Evolutionary conservation across 1,140 invertebrate species (phyloP).

Genomic region (Ephestia elutella): DNA sequence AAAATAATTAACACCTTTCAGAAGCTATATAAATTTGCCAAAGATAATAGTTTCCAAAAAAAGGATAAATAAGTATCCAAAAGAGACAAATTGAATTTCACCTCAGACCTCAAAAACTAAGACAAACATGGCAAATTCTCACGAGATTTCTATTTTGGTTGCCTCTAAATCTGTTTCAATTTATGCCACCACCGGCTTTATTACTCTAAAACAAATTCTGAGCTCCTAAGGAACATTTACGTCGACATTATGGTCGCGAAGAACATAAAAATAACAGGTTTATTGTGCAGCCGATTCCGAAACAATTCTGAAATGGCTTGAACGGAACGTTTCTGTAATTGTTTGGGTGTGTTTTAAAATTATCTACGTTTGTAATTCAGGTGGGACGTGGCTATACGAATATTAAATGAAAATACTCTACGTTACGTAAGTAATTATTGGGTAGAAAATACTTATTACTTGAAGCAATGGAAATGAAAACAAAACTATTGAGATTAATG

Average conservation of each 20-base stretch:
- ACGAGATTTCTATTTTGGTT: not conserved
- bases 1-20: no score
- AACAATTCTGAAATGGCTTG: conserved; percentile 10
- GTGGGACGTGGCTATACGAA: no score
- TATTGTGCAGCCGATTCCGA: conserved; percentile 19
- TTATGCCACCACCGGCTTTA: conserved; percentile 10
- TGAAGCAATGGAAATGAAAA: no score
- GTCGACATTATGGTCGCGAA: conserved; percentile 11
- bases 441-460: no score
- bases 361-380: not conserved
- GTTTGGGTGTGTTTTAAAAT: not conserved
- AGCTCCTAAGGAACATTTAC: conserved; percentile 15
- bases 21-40: no score
- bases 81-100: not conserved
- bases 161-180: conserved; percentile 8
- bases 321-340: not conserved
- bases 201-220: conserved; percentile 14
- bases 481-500: no score
- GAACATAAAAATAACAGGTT: conserved; percentile 23
- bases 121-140: not conserved
- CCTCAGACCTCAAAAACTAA: not conserved
- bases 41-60: no score
- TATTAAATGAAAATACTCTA: no score
- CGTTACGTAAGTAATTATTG: no score
- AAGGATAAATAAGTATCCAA: no score